phyloP scores from a whole-genome alignment of 2,797 vertebrate species.

The Gobio occitaniae region DNA sequence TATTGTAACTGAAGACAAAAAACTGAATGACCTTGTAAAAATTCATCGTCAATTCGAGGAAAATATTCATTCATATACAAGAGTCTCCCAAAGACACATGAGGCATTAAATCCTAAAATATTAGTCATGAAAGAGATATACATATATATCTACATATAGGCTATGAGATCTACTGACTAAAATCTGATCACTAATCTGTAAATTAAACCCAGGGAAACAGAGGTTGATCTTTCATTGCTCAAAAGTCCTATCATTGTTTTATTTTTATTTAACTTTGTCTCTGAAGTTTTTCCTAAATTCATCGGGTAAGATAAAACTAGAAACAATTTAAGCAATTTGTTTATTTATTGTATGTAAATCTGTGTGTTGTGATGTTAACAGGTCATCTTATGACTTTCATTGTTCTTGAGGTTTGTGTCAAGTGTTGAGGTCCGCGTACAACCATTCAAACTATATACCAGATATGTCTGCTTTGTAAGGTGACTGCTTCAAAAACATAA shows the following conservation, averaged over 20 bases:
- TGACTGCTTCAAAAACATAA: not conserved
- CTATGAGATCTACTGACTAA: not conserved
- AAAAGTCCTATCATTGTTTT: not conserved
- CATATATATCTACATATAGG: not conserved
- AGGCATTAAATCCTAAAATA: not conserved
- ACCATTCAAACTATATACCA: not conserved
- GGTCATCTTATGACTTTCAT: not conserved
- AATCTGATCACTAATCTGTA: not conserved
- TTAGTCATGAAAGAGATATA: not conserved
- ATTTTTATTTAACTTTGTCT: not conserved
- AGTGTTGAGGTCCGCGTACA: not conserved
- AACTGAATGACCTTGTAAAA: conserved; percentile 13
- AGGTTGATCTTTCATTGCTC: not conserved
- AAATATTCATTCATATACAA: conserved; percentile 17
- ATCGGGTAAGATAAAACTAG: not conserved
- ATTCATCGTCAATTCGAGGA: not conserved
- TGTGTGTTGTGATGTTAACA: not conserved
- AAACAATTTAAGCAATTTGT: not conserved
- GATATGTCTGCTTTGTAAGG: not conserved
- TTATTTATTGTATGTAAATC: not conserved
- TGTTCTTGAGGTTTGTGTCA: not conserved
- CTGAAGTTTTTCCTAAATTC: not conserved
- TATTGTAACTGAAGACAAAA: conserved; percentile 13
- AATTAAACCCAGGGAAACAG: not conserved
- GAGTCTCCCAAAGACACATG: not conserved